Conservation (phyloP, 2,888 invertebrate species). For the Megastigmus dorsalis region DNA sequence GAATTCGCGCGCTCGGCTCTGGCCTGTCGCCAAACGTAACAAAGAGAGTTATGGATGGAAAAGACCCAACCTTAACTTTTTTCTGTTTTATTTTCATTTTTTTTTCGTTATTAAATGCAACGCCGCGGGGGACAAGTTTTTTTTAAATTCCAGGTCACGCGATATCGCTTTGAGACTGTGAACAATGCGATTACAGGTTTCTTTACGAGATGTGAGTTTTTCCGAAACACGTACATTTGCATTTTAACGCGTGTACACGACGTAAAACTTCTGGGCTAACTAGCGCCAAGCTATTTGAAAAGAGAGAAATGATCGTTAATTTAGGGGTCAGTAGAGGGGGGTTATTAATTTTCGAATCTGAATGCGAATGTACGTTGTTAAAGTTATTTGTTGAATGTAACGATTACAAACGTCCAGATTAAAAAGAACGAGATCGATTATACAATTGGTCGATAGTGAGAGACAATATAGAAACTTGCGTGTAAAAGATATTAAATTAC, state of each 20-base stretch:
- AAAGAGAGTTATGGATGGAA: too few species aligned
- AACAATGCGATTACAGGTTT: constrained; percentile 14
- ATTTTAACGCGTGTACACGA: constrained; percentile 10
- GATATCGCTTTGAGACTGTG: not conserved
- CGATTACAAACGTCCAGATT: too few species aligned
- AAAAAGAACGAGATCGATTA: constrained; percentile 8
- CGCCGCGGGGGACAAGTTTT: not conserved
- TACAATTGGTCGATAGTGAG: constrained; percentile 19
- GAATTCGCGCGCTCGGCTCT: not conserved
- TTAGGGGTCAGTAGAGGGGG: too few species aligned
- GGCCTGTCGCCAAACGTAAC: constrained; percentile 42
- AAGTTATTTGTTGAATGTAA: too few species aligned
- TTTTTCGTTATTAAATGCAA: not conserved
- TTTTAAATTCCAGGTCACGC: constrained; percentile 33
- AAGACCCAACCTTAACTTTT: not conserved
- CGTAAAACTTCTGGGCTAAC: too few species aligned
- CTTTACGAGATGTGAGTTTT: constrained; percentile 19
- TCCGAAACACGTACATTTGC: constrained; percentile 15
- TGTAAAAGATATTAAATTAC: constrained; percentile 18
- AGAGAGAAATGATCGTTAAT: too few species aligned
- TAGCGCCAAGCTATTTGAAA: too few species aligned
- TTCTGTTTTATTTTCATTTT: not conserved
- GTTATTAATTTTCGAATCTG: too few species aligned
- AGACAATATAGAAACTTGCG: constrained; percentile 35
- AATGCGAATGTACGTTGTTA: constrained; percentile 7